Percentiles rank a stretch among this genome's conserved stretches.
phyloP scores from a whole-genome alignment of 2,113 vertebrate genomes.

The Eretmochelys imbricata region DNA sequence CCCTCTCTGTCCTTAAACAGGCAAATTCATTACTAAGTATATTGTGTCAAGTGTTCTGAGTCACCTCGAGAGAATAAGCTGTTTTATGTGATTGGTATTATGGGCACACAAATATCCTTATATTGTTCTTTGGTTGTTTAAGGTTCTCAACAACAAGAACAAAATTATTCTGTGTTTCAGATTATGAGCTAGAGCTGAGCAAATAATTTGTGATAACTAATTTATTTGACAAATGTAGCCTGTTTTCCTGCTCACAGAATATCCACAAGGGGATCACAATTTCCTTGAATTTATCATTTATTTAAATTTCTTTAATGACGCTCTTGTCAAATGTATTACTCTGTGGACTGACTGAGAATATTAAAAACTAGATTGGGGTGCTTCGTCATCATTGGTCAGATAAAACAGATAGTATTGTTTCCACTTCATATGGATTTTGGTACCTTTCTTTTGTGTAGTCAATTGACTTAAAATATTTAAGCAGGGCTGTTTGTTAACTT shows the following conservation, averaged over 20 bases:
- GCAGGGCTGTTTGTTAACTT: neutral
- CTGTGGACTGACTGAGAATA: neutral
- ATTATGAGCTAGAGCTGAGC: neutral
- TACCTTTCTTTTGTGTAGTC: neutral
- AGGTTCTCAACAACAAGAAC: neutral
- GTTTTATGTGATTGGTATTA: neutral
- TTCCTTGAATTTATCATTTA: neutral
- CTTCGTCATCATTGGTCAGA: neutral
- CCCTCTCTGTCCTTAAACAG: neutral
- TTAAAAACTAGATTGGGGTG: neutral
- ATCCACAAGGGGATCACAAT: neutral
- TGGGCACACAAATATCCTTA: neutral
- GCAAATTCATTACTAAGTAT: neutral
- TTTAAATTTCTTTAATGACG: neutral
- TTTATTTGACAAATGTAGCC: neutral
- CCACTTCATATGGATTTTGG: neutral
- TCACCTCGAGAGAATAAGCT: neutral
- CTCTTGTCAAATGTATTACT: neutral
- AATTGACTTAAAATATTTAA: neutral
- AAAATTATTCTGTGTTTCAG: neutral
- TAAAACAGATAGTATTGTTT: neutral
- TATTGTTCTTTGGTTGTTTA: neutral
- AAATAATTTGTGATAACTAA: neutral
- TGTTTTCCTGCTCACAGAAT: neutral
- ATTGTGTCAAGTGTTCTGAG: neutral